Base-by-base conservation (phyloP, 2,888 invertebrate species). In the Volucella zonaria region DNA sequence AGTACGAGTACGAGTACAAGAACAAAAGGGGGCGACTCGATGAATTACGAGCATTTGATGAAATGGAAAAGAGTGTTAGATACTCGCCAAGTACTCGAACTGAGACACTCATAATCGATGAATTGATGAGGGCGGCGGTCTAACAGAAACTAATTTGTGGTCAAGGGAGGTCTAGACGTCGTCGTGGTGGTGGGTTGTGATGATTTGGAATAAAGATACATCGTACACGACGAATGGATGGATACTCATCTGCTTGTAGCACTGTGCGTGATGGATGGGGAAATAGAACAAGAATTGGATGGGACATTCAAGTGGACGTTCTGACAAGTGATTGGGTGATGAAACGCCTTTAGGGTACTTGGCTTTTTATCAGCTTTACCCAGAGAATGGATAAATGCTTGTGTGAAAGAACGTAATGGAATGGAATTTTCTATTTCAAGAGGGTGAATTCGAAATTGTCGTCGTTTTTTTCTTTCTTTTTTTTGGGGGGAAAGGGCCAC, bases 301-400 rank as follows among this genome's bases (percentile, higher is more conserved):
- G 68, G 31, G 31, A 68, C 68, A 68, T 68, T 68, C 56, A 68
- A 67, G 54, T 67, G 67, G 52, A 18, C 23, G 67, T 23, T 14
- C 40, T 8, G 56, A 31, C 54, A 31, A 68, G 45, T 45, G 38
- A 68, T 68, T 68, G 56, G 56, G 68, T 68, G 68, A 45, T 68
- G 45, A 47, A 68, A 56, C 47, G 56, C 47, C 56, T 68, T 45
- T 31, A 38, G 47, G 56, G 45, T 67, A 31, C 45, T 56, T 54
- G 12, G 31, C 10, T 67, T 42, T 67, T 51, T 54, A 40, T 66
- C 52, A 15, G 40, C 14, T 40, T 66, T 14, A 14, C 9, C 18
- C 52, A 23, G 15, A 52, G 15, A 15, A 52, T 23, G 11, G 23
- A 23, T 51, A 8, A 51, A 2, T 15, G 51, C 51, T 51, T 51